A percentile compares a stretch with the other conserved stretches of the same genome.
phyloP scores from a whole-genome alignment of 2,113 vertebrate genomes.

The Glaucomys volans region DNA sequence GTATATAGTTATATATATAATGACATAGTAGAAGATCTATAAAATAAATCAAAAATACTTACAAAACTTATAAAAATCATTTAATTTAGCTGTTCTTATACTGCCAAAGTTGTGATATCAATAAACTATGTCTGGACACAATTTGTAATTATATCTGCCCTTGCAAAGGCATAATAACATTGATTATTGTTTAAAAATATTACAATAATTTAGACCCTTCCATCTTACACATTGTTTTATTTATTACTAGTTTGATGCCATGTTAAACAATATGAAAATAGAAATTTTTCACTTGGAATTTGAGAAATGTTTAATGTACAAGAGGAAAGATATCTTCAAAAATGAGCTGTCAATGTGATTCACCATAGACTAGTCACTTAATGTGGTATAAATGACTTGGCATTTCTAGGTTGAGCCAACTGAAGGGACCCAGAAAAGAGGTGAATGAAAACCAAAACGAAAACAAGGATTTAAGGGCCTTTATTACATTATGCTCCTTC shows the following conservation, averaged over 20 bases:
- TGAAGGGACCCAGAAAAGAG: background rate
- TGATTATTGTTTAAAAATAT: conserved; percentile 35
- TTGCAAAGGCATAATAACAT: background rate
- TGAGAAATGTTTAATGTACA: background rate
- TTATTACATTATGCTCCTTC: background rate
- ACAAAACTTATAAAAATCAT: background rate
- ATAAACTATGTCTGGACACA: background rate
- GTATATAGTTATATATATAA: background rate
- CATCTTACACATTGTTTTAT: conserved; percentile 20
- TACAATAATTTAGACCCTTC: background rate
- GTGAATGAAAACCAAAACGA: background rate
- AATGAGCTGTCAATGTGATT: background rate
- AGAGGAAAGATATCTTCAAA: background rate
- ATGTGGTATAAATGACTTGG: background rate
- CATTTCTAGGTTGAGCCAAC: background rate
- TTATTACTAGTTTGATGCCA: background rate
- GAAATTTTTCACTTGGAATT: background rate
- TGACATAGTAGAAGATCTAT: background rate
- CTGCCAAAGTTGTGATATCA: background rate
- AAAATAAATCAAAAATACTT: background rate
- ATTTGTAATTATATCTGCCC: conserved; percentile 10
- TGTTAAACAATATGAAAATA: background rate
- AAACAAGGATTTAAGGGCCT: background rate
- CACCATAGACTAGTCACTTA: background rate
- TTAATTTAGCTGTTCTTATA: background rate